These are phyloP conservation scores for Drosophila emarginata DNA, from an alignment of 2,888 invertebrate species.

Conservation along the genomic window DNA sequence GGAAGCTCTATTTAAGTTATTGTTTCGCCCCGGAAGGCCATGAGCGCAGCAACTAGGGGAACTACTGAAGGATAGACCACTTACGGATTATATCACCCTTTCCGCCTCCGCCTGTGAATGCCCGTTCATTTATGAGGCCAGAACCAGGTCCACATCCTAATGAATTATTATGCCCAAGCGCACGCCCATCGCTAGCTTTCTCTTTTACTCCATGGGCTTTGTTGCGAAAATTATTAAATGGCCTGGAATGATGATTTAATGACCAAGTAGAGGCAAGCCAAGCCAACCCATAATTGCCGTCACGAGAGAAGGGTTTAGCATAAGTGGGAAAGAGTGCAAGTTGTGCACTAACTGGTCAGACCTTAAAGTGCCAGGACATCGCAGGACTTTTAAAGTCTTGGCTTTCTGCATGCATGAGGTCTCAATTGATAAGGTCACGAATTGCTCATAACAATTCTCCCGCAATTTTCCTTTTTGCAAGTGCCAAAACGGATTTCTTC, in stretches of 20 bases:
- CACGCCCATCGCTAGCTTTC: slow-evolving; percentile 41
- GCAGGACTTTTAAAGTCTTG: slow-evolving; percentile 1
- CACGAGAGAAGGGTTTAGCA: slow-evolving; percentile 54
- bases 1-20: slow-evolving; percentile 62
- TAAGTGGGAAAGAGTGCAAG: slow-evolving; percentile 20
- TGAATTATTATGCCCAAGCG: slow-evolving; percentile 68
- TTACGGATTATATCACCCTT: neutral
- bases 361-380: slow-evolving; percentile 26
- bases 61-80: neutral
- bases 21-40: slow-evolving; percentile 41
- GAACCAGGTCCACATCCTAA: slow-evolving; percentile 48
- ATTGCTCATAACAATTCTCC: slow-evolving; percentile 65
- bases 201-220: slow-evolving; percentile 29
- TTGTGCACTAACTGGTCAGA: slow-evolving; percentile 26
- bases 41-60: neutral
- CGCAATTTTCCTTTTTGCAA: slow-evolving; percentile 53
- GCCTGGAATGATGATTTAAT: slow-evolving; percentile 80
- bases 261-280: slow-evolving; percentile 54
- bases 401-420: slow-evolving; percentile 11
- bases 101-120: neutral
- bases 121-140: slow-evolving; percentile 57
- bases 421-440: slow-evolving; percentile 50
- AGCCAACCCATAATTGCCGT: slow-evolving; percentile 61
- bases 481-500: slow-evolving; percentile 71
- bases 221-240: slow-evolving; percentile 75